phyloP scores from a whole-genome alignment of 92 coral and sea anemone species.

The Pocillopora grandis region DNA sequence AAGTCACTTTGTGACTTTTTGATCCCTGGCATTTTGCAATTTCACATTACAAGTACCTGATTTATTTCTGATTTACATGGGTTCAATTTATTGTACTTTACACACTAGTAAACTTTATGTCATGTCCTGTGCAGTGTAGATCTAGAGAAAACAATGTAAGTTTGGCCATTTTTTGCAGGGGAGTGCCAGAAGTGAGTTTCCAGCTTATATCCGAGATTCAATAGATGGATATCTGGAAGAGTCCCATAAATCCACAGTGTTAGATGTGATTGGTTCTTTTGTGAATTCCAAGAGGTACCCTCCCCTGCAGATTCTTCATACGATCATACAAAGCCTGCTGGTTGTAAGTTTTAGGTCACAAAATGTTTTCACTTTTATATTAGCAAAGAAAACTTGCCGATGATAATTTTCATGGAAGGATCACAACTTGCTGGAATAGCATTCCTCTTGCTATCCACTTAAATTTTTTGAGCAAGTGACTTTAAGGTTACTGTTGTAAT shows the following conservation, averaged over 20 bases:
- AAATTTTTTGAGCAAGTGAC: no score
- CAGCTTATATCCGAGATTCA: conserved; percentile 47
- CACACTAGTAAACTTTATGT: no score
- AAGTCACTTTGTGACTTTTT: neutral
- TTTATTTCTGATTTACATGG: no score
- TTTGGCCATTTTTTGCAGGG: neutral
- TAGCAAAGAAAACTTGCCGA: neutral
- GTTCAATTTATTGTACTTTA: no score
- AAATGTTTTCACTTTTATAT: neutral
- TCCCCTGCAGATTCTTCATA: conserved; percentile 48
- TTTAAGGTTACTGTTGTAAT: no score
- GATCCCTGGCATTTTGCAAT: neutral
- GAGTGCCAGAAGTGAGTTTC: conserved; percentile 38
- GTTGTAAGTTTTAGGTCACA: conserved; percentile 41
- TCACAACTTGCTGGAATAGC: no score
- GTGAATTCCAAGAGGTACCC: conserved; percentile 64
- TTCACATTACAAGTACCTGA: neutral
- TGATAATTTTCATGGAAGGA: no score
- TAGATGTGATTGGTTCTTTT: conserved; percentile 56
- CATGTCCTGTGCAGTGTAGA: no score
- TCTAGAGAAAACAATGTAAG: no score
- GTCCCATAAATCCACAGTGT: conserved; percentile 56
- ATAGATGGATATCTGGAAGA: conserved; percentile 78
- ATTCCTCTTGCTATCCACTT: no score
- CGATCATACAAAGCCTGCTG: conserved; percentile 55